phyloP scores from a whole-genome alignment of 2,113 vertebrate genomes.

The Hemichromis elongatus region DNA sequence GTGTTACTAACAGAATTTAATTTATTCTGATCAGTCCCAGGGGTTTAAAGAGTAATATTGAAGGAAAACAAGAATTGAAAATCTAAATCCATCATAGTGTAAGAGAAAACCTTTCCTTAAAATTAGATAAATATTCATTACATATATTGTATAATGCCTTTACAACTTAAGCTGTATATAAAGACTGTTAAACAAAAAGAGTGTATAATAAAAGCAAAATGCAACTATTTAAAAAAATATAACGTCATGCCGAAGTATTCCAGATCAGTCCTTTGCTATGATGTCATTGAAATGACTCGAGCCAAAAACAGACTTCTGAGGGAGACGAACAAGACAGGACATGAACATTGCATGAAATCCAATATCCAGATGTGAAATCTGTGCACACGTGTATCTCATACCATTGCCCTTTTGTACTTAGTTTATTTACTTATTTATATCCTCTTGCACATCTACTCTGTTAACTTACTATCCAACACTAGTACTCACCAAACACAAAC shows the following conservation, averaged over 20 bases:
- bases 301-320: neutral
- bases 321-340: neutral
- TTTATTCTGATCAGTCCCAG: too few relatives aligned
- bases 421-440: slow-evolving; percentile 6
- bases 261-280: neutral
- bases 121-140: neutral
- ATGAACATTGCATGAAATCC: neutral
- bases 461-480: slow-evolving; percentile 2
- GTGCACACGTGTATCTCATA: neutral
- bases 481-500: neutral
- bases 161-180: neutral
- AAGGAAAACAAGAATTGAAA: neutral
- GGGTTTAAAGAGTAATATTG: too few relatives aligned
- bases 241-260: neutral
- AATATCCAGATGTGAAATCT: neutral
- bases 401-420: neutral
- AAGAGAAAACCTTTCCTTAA: neutral
- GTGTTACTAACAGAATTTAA: neutral
- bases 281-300: neutral
- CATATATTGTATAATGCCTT: neutral
- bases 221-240: neutral
- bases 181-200: neutral
- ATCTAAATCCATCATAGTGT: neutral
- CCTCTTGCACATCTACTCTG: neutral
- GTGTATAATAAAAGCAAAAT: neutral